Conservation (phyloP, 2,888 invertebrate genomes). For the Fragum fragum region DNA sequence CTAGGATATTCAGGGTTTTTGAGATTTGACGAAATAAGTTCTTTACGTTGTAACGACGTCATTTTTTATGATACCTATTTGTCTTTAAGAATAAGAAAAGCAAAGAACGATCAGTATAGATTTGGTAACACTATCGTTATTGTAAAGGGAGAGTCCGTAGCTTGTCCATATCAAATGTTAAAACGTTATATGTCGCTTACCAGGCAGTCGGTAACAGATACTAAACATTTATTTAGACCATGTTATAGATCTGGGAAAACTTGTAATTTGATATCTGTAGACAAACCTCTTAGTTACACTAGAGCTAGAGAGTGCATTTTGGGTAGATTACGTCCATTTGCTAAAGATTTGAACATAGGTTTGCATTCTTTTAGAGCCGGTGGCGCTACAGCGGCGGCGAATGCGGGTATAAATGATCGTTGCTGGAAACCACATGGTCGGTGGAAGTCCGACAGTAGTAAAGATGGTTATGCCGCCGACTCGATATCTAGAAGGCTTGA, state of each 20-base stretch:
- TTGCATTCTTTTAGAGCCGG: slow-evolving; percentile 48
- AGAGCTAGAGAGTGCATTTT: slow-evolving; percentile 41
- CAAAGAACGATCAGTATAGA: slow-evolving; percentile 14
- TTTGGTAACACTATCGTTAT: no score
- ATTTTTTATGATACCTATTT: background rate
- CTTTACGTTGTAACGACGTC: slow-evolving; percentile 18
- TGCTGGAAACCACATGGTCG: slow-evolving; percentile 45
- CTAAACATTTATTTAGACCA: no score
- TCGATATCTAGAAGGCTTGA: background rate
- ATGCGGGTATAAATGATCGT: slow-evolving; percentile 38
- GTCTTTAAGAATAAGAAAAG: slow-evolving; percentile 14
- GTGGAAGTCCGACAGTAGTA: slow-evolving; percentile 33
- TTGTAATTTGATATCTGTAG: background rate
- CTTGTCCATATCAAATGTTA: no score
- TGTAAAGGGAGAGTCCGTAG: no score
- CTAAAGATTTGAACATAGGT: slow-evolving; percentile 37
- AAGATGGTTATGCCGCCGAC: slow-evolving; percentile 30
- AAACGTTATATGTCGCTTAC: no score
- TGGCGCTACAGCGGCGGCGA: slow-evolving; percentile 36
- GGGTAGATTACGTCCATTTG: slow-evolving; percentile 6
- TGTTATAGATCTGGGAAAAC: no score
- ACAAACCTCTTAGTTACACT: slow-evolving; percentile 42
- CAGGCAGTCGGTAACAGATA: no score
- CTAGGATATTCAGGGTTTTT: background rate
- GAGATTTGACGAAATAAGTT: slow-evolving; percentile 10